Evolutionary conservation across 2,888 invertebrate genomes (phyloP).

Genomic region (Aphodius sticticus): DNA sequence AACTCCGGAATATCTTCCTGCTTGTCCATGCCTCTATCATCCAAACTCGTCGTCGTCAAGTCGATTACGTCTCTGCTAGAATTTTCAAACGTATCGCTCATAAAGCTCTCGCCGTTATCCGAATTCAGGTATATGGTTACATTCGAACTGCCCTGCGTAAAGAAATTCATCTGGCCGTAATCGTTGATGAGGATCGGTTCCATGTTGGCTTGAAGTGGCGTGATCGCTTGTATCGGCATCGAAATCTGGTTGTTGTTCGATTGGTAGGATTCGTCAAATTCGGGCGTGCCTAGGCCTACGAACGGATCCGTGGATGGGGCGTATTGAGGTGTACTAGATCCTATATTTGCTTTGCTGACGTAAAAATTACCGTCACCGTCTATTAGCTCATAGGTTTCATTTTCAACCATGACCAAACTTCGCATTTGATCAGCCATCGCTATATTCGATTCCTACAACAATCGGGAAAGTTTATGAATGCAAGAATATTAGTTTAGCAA

Average conservation of each 20-base stretch:
- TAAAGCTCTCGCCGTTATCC: conserved; percentile 28
- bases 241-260: neutral
- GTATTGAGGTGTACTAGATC: conserved; percentile 8
- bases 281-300: neutral
- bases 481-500: too few relatives aligned
- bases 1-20: conserved; percentile 40
- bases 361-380: conserved; percentile 33
- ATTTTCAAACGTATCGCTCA: conserved; percentile 16
- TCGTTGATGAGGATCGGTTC: conserved; percentile 34
- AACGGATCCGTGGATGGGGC: conserved; percentile 19
- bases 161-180: conserved; percentile 33
- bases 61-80: conserved; percentile 27
- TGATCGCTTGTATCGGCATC: neutral
- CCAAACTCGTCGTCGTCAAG: conserved; percentile 20
- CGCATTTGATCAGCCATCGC: neutral
- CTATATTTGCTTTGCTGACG: conserved; percentile 28
- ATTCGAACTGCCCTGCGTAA: conserved; percentile 30
- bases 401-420: conserved; percentile 30
- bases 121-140: conserved; percentile 34
- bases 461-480: neutral
- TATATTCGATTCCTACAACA: neutral
- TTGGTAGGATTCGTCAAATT: neutral
- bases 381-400: conserved; percentile 32
- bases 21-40: conserved; percentile 1
- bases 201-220: conserved; percentile 25